These are phyloP conservation scores for Microcebus tavaratra DNA, from an alignment of 2,113 vertebrate genomes.

Conservation along the genomic window DNA sequence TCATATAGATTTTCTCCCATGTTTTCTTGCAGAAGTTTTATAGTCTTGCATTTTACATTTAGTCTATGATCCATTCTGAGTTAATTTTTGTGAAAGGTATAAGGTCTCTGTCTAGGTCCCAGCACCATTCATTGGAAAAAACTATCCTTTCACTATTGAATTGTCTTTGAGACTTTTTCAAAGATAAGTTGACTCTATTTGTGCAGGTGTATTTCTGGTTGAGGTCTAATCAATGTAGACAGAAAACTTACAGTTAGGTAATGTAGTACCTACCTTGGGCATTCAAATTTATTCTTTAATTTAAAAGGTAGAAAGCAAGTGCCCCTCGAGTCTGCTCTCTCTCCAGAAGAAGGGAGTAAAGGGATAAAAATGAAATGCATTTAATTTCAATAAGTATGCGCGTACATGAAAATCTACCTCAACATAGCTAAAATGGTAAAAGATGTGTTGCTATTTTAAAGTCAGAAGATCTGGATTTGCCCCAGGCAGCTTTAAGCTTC, in stretches of 20 bases:
- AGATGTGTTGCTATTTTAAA: constrained; percentile 67
- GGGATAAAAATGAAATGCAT: constrained; percentile 33
- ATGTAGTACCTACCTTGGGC: background rate
- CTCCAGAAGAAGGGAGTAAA: background rate
- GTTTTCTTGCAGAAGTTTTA: background rate
- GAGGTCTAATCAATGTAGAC: background rate
- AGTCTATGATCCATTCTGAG: background rate
- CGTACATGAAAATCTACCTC: constrained; percentile 30
- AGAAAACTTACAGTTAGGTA: background rate
- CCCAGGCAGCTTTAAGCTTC: constrained; percentile 34
- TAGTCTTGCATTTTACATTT: background rate
- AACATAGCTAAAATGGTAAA: constrained; percentile 59
- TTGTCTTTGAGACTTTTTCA: background rate
- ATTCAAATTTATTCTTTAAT: background rate
- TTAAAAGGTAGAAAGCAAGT: constrained; percentile 2
- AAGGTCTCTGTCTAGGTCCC: background rate
- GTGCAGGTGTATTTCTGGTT: background rate
- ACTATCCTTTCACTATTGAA: background rate
- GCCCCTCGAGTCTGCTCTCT: background rate
- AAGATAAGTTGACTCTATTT: background rate
- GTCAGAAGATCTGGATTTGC: constrained; percentile 39
- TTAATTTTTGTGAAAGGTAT: background rate
- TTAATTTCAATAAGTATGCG: constrained; percentile 6
- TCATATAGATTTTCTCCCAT: background rate
- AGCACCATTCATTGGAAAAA: background rate